phyloP scores from a whole-genome alignment of 2,113 vertebrate genomes.

The Paradoxurus hermaphroditus region DNA sequence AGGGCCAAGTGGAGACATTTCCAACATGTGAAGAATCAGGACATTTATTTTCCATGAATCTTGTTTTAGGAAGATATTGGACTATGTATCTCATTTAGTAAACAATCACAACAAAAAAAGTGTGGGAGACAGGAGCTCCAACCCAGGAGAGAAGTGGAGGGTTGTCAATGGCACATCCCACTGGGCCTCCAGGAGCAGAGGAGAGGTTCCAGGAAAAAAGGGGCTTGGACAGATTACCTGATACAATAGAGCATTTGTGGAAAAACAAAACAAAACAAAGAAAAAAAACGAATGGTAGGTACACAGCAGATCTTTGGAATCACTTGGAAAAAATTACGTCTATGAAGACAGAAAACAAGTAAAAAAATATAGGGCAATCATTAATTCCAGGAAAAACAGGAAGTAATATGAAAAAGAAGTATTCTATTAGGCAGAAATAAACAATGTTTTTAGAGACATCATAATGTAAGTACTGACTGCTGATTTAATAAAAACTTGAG shows the following conservation, averaged over 20 bases:
- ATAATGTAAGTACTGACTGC: background rate
- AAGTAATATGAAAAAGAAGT: background rate
- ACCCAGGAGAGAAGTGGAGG: background rate
- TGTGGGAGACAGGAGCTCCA: background rate
- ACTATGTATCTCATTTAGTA: background rate
- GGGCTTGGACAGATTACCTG: background rate
- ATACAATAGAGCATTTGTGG: background rate
- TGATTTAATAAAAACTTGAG: background rate
- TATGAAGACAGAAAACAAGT: background rate
- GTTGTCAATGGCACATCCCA: accelerated
- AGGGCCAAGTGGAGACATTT: background rate
- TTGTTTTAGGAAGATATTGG: background rate
- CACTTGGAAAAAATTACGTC: background rate
- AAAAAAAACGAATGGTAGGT: background rate
- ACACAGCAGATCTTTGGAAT: background rate
- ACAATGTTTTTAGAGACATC: background rate
- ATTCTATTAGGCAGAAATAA: background rate
- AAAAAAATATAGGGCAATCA: background rate
- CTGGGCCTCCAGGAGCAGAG: background rate
- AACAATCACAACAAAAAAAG: background rate
- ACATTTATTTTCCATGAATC: background rate
- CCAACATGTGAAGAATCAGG: background rate
- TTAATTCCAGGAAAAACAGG: background rate
- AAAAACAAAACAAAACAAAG: no score
- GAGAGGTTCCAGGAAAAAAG: background rate